phyloP scores from a whole-genome alignment of 2,797 vertebrate species.

The Ataeniobius toweri region DNA sequence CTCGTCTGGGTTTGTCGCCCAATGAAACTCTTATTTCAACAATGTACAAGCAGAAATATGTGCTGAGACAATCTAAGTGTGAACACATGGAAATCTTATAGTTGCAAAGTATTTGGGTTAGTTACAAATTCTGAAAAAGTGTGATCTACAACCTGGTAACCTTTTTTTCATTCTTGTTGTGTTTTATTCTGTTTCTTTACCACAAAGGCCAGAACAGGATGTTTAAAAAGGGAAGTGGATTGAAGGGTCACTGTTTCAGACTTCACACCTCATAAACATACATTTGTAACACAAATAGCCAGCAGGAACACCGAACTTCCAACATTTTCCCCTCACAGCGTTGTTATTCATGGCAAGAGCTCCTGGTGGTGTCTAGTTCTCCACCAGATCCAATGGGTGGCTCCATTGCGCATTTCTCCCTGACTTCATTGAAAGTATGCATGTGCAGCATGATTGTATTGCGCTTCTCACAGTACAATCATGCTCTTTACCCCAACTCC shows the following conservation, averaged over 20 bases:
- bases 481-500: background rate
- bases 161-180: constrained; percentile 30
- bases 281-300: background rate
- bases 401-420: constrained; percentile 26
- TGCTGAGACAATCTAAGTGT: constrained; percentile 45
- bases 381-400: constrained; percentile 14
- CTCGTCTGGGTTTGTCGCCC: background rate
- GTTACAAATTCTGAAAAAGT: constrained; percentile 58
- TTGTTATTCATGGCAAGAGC: constrained; percentile 54
- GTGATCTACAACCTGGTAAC: constrained; percentile 53
- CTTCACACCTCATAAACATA: constrained; percentile 17
- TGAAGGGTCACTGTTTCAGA: constrained; percentile 22
- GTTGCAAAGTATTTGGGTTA: constrained; percentile 39
- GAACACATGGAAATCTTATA: constrained; percentile 26
- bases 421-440: constrained; percentile 23
- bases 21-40: background rate
- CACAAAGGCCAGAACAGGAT: constrained; percentile 10
- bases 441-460: constrained; percentile 19
- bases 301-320: constrained; percentile 22
- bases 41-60: constrained; percentile 24
- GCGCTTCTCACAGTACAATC: background rate
- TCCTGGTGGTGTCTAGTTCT: constrained; percentile 39
- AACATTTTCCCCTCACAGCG: constrained; percentile 41
- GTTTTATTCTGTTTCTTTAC: constrained; percentile 50
- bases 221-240: constrained; percentile 20